Percentiles rank a stretch among this genome's conserved stretches.
These are phyloP conservation scores for Clarias laeviceps DNA, from an alignment of 2,797 vertebrate genomes.

Conservation along the genomic window DNA sequence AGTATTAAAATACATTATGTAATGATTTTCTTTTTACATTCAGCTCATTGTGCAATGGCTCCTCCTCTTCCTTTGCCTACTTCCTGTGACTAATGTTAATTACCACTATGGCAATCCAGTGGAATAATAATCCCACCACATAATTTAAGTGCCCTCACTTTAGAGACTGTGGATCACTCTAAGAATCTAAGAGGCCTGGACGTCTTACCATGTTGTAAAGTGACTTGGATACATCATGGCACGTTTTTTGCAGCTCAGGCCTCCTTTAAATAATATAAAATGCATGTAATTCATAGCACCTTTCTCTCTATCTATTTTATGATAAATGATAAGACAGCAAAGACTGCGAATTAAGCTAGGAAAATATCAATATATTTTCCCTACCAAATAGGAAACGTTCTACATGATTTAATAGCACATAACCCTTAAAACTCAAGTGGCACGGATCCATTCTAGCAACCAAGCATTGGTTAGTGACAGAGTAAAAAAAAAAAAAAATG, in stretches of 20 bases:
- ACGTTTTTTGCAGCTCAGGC: neutral
- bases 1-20: neutral
- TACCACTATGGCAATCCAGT: slow-evolving; percentile 16
- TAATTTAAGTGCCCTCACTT: slow-evolving; percentile 15
- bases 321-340: neutral
- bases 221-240: neutral
- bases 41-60: neutral
- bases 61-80: neutral
- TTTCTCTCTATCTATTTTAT: neutral
- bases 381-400: neutral
- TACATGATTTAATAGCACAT: neutral
- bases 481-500: no score
- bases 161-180: neutral
- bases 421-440: no score
- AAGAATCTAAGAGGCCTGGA: neutral
- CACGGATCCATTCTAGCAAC: no score
- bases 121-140: slow-evolving; percentile 39
- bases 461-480: no score
- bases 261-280: neutral
- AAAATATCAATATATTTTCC: neutral
- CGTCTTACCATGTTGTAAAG: neutral
- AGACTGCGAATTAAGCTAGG: neutral
- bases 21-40: neutral
- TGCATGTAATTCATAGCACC: no score
- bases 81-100: slow-evolving; percentile 24